These are phyloP conservation scores for Tenrec ecaudatus DNA, from an alignment of 2,113 vertebrate genomes.

Conservation along the genomic window DNA sequence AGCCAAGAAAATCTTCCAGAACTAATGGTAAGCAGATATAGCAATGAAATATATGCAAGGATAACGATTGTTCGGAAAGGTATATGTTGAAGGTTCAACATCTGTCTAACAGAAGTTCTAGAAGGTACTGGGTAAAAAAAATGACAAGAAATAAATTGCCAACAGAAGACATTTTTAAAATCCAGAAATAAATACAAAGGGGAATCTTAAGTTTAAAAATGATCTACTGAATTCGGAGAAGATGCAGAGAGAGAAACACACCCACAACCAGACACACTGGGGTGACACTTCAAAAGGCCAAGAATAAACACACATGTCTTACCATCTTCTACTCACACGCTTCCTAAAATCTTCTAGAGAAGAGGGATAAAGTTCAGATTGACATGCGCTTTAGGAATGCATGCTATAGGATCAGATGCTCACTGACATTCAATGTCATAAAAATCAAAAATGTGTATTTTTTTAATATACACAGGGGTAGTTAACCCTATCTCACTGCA, in stretches of 20 bases:
- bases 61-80: background rate
- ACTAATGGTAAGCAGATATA: background rate
- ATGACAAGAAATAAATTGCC: background rate
- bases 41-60: background rate
- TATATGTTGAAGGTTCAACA: background rate
- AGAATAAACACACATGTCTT: slow-evolving; percentile 18
- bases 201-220: background rate
- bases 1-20: background rate
- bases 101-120: background rate
- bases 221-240: background rate
- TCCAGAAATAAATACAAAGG: slow-evolving; percentile 39
- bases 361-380: slow-evolving; percentile 18
- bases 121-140: background rate
- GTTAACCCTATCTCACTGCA: background rate
- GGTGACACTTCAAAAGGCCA: slow-evolving; percentile 32
- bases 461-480: background rate
- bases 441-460: background rate
- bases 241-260: slow-evolving; percentile 24
- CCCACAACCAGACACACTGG: background rate
- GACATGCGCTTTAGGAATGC: slow-evolving; percentile 9
- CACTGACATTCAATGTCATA: slow-evolving; percentile 7
- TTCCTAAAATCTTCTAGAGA: background rate
- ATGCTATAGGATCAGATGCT: background rate
- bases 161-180: background rate
- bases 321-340: background rate